Percentiles rank a stretch among this genome's conserved stretches.
Evolutionary conservation across 2,797 vertebrate species (phyloP).

Genomic region (Podarcis lilfordi): DNA sequence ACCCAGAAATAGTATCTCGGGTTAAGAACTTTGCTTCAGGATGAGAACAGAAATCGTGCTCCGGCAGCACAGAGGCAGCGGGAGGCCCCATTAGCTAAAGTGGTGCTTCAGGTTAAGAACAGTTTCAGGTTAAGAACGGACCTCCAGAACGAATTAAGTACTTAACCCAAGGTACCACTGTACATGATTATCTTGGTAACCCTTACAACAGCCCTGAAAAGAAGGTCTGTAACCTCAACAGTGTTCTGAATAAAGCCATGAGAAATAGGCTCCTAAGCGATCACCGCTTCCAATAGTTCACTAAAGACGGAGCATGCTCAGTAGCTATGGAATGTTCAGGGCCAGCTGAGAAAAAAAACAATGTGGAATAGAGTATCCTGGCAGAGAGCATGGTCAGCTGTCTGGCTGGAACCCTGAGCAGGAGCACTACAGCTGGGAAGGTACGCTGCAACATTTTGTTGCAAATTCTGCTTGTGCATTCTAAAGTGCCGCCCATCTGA

Average conservation of each 20-base stretch:
- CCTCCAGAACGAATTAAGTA: no score
- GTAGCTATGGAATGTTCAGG: neutral
- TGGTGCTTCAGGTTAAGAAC: no score
- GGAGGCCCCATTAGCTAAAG: no score
- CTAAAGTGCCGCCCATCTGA: no score
- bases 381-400: neutral
- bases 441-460: neutral
- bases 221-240: neutral
- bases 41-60: no score
- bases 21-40: no score
- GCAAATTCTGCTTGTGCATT: neutral
- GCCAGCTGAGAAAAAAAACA: neutral
- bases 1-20: no score
- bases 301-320: neutral
- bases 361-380: neutral
- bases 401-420: neutral
- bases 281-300: neutral
- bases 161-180: no score
- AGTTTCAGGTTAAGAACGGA: no score
- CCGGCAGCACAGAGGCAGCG: no score
- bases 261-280: neutral
- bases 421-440: neutral
- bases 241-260: no score
- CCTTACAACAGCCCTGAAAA: neutral
- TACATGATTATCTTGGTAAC: neutral